These are phyloP conservation scores for Ligdia adustata DNA, from an alignment of 2,888 invertebrate species.

Conservation along the genomic window DNA sequence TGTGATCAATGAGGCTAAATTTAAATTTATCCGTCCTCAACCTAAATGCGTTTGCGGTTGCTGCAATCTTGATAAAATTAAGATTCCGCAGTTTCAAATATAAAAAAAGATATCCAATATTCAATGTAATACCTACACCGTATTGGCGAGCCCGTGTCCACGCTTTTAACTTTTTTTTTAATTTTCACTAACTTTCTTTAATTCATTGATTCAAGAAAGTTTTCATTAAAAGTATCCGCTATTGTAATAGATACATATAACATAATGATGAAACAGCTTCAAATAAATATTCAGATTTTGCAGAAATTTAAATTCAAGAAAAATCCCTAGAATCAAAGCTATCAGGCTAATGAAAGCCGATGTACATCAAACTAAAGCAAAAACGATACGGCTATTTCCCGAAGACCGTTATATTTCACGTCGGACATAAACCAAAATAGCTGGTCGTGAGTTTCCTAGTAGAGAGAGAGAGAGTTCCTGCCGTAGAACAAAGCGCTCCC, in stretches of 20 bases:
- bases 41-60: constrained; percentile 15
- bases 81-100: neutral
- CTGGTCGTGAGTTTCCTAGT: no score
- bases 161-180: no score
- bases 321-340: constrained; percentile 5
- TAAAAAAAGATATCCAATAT: no score
- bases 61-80: constrained; percentile 5
- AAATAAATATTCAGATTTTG: no score
- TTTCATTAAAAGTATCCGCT: no score
- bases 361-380: constrained; percentile 18
- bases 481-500: constrained; percentile 55
- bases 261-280: no score
- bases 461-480: no score
- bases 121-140: no score
- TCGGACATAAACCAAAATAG: constrained; percentile 51
- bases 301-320: neutral
- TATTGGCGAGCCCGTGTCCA: no score
- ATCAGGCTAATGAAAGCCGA: constrained; percentile 19
- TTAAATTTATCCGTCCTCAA: constrained; percentile 19
- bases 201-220: no score
- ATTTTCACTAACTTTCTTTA: no score
- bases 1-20: constrained; percentile 25
- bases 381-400: constrained; percentile 16
- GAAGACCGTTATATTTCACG: constrained; percentile 31
- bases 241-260: no score